Evolutionary conservation across 2,797 vertebrate genomes (phyloP).

Genomic region (Parauchenoglanis punctatus): DNA sequence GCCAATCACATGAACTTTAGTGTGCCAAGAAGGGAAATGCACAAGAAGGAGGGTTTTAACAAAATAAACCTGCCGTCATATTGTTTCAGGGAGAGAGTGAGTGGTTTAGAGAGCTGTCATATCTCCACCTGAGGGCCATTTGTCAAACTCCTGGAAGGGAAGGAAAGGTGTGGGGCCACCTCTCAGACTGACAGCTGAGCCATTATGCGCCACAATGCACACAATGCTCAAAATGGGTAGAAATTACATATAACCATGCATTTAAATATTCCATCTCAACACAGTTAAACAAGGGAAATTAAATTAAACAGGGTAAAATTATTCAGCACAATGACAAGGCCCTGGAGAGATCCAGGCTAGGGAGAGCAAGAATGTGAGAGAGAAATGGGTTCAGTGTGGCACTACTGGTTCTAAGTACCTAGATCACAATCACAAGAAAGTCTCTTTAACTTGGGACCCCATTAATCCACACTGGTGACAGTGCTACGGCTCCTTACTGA

Average conservation of each 20-base stretch:
- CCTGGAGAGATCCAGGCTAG: background rate
- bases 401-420: background rate
- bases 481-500: background rate
- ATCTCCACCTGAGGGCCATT: conserved; percentile 62
- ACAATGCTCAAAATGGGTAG: conserved; percentile 6
- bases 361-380: background rate
- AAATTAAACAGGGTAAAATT: conserved; percentile 4
- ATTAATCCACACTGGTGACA: background rate
- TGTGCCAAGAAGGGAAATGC: background rate
- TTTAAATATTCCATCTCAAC: conserved; percentile 14
- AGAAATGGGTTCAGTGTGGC: background rate
- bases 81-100: conserved; percentile 52
- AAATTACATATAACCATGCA: conserved; percentile 13
- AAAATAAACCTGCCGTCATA: conserved; percentile 60
- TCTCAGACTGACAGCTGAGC: conserved; percentile 43
- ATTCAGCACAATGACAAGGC: background rate
- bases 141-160: conserved; percentile 49
- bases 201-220: conserved; percentile 24
- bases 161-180: background rate
- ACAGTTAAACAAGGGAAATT: conserved; percentile 8
- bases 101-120: conserved; percentile 60
- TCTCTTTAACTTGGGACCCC: background rate
- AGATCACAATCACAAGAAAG: conserved; percentile 11
- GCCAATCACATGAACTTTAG: background rate
- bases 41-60: conserved; percentile 10